Conservation (phyloP, 2,113 vertebrate genomes). For the Sterna hirundo region DNA sequence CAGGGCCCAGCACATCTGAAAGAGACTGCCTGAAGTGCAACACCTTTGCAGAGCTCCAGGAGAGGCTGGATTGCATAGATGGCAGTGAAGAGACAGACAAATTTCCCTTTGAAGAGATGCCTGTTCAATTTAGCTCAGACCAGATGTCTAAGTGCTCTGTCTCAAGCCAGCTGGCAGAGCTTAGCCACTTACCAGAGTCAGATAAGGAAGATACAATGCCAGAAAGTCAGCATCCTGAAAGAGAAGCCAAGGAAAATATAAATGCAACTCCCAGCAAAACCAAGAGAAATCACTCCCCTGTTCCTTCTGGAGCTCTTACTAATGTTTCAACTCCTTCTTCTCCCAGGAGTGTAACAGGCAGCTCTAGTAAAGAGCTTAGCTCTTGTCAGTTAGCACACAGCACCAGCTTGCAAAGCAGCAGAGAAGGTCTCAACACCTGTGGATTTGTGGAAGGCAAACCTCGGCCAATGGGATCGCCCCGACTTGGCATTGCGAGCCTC, state of each 20-base stretch:
- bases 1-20: constrained; percentile 68
- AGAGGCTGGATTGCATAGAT: constrained; percentile 94
- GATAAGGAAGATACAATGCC: constrained; percentile 68
- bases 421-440: constrained; percentile 83
- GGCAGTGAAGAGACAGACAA: constrained; percentile 90
- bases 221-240: constrained; percentile 78
- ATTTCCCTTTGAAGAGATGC: constrained; percentile 91
- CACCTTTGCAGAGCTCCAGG: constrained; percentile 97
- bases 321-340: constrained; percentile 74
- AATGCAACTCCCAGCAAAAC: constrained; percentile 77
- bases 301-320: constrained; percentile 27
- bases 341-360: constrained; percentile 83
- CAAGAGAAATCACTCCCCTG: constrained; percentile 74
- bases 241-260: constrained; percentile 82
- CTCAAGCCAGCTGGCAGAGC: constrained; percentile 57
- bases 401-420: constrained; percentile 83
- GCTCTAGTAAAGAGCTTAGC: constrained; percentile 72
- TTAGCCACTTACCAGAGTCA: constrained; percentile 47
- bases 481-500: constrained; percentile 92
- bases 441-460: constrained; percentile 86
- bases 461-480: constrained; percentile 90
- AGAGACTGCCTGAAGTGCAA: constrained; percentile 97
- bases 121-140: constrained; percentile 67
- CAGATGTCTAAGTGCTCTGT: constrained; percentile 59
- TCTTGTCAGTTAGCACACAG: constrained; percentile 79